Evolutionary conservation across 2,888 invertebrate species (phyloP).

Genomic region (Acronicta alni): DNA sequence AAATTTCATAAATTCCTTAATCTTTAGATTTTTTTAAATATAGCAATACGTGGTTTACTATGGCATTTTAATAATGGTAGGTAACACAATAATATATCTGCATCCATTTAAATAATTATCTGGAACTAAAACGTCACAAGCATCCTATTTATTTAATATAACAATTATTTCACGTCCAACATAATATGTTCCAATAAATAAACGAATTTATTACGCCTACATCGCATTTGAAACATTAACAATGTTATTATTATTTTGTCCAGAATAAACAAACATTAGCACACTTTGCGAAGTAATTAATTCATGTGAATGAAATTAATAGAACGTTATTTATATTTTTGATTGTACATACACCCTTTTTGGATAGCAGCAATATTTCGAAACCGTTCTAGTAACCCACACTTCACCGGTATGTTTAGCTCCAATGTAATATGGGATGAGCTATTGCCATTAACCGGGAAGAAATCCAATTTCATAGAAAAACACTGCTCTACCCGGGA

Average conservation of each 20-base stretch:
- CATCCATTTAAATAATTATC: slow-evolving; percentile 44
- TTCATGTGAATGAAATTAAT: slow-evolving; percentile 32
- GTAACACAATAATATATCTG: slow-evolving; percentile 11
- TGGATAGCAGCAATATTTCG: neutral
- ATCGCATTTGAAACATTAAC: slow-evolving; percentile 36
- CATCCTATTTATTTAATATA: slow-evolving; percentile 42
- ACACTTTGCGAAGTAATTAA: slow-evolving; percentile 41
- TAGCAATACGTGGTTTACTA: slow-evolving; percentile 4
- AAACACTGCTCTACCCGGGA: no score
- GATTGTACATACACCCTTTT: slow-evolving; percentile 6
- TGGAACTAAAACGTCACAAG: slow-evolving; percentile 36
- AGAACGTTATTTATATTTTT: slow-evolving; percentile 36
- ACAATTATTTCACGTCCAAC: slow-evolving; percentile 47
- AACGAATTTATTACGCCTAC: slow-evolving; percentile 52
- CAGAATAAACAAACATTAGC: slow-evolving; percentile 49
- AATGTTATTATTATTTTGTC: slow-evolving; percentile 49
- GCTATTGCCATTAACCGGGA: no score
- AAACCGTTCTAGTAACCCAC: no score
- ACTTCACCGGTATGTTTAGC: no score
- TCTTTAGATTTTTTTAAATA: neutral
- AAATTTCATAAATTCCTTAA: neutral
- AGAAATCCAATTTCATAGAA: no score
- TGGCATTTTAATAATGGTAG: slow-evolving; percentile 17
- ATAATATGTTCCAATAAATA: slow-evolving; percentile 61
- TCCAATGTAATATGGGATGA: no score